These are phyloP conservation scores for Coenonympha glycerion DNA, from an alignment of 2,888 invertebrate genomes.

Conservation along the genomic window DNA sequence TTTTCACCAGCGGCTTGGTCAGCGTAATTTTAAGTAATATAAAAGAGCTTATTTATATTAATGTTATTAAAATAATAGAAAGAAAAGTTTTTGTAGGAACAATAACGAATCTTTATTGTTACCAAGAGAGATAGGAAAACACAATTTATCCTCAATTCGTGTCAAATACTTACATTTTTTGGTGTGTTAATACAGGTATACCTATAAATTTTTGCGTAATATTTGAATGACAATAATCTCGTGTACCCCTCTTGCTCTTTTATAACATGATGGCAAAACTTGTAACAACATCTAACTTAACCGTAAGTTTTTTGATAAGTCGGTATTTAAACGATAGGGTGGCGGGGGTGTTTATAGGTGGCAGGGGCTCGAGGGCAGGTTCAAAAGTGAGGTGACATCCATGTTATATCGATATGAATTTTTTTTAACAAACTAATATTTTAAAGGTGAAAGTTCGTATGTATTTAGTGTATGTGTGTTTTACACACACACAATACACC, in stretches of 20 bases:
- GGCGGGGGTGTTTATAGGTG: slow-evolving; percentile 65
- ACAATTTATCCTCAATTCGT: too few species aligned
- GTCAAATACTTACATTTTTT: too few species aligned
- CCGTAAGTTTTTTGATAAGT: slow-evolving; percentile 76
- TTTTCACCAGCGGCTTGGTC: too few species aligned
- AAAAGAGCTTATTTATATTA: too few species aligned
- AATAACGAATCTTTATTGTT: too few species aligned
- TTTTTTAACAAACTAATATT: slow-evolving; percentile 9
- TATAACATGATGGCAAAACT: slow-evolving; percentile 49
- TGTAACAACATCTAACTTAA: slow-evolving; percentile 65
- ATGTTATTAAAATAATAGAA: too few species aligned
- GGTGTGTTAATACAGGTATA: too few species aligned
- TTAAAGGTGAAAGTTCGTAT: not conserved
- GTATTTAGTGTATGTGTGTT: not conserved
- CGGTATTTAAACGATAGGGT: slow-evolving; percentile 71
- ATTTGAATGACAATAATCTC: not conserved
- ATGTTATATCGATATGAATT: slow-evolving; percentile 33
- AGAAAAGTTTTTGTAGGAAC: too few species aligned
- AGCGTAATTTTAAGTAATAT: too few species aligned
- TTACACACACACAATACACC: too few species aligned
- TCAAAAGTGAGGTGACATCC: slow-evolving; percentile 39
- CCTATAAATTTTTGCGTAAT: too few species aligned
- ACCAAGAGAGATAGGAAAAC: too few species aligned
- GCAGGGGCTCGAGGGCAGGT: slow-evolving; percentile 53
- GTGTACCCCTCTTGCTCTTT: slow-evolving; percentile 19